These are phyloP conservation scores for Amorpha juglandis DNA, from an alignment of 2,888 invertebrate genomes.

Conservation along the genomic window DNA sequence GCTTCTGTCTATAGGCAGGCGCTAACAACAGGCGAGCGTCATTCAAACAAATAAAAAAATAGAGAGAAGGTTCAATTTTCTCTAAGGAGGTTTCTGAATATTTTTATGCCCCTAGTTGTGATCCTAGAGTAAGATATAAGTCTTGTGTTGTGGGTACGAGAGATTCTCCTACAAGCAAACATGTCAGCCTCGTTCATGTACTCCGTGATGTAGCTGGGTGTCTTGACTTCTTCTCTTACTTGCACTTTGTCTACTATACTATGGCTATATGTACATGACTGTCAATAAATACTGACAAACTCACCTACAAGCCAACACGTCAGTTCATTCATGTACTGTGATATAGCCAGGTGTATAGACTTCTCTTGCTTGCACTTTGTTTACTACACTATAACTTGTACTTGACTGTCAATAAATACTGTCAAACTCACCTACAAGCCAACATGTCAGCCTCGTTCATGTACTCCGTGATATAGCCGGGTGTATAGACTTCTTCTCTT, in stretches of 20 bases:
- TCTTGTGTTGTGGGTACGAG: too few relatives aligned
- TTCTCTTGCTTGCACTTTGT: conserved; percentile 34
- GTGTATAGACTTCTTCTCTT: conserved; percentile 40
- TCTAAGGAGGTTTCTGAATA: too few relatives aligned
- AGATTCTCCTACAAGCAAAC: conserved; percentile 57
- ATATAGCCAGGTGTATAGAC: conserved; percentile 49
- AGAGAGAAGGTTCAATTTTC: too few relatives aligned
- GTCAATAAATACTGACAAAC: conserved; percentile 17
- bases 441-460: conserved; percentile 69
- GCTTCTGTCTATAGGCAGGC: too few relatives aligned
- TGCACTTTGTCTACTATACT: conserved; percentile 35
- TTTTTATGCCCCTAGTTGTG: too few relatives aligned
- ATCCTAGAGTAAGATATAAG: too few relatives aligned
- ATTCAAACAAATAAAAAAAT: too few relatives aligned
- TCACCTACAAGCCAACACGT: conserved; percentile 64
- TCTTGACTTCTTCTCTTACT: conserved; percentile 39
- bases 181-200: conserved; percentile 69
- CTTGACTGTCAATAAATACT: too few relatives aligned
- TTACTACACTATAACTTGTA: too few relatives aligned
- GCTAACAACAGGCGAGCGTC: too few relatives aligned
- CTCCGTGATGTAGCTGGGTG: conserved; percentile 55
- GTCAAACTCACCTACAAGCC: conserved; percentile 55
- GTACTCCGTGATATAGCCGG: conserved; percentile 57
- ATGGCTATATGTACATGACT: too few relatives aligned
- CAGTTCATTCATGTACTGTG: conserved; percentile 66